Evolutionary conservation across 1,140 invertebrate species (phyloP).

Genomic region (Drosophila nasuta): DNA sequence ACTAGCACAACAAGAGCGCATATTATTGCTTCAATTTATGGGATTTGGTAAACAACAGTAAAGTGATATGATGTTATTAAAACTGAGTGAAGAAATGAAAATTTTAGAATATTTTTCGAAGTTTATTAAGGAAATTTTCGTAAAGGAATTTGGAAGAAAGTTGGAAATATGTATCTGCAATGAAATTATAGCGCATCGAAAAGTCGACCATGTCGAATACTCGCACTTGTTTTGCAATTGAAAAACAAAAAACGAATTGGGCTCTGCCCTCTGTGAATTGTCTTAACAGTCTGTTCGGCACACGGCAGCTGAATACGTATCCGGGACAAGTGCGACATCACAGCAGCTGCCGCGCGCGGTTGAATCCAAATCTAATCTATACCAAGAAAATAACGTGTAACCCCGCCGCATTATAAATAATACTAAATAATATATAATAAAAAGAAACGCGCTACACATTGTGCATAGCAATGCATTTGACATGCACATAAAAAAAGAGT

Average conservation of each 20-base stretch:
- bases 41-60: background rate
- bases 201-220: background rate
- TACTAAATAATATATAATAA: slow-evolving; percentile 17
- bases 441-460: background rate
- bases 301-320: slow-evolving; percentile 17
- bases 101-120: too few relatives aligned
- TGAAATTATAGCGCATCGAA: background rate
- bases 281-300: slow-evolving; percentile 37
- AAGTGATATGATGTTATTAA: background rate
- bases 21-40: background rate
- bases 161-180: background rate
- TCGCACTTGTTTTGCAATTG: slow-evolving; percentile 10
- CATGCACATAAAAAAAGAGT: slow-evolving; percentile 15
- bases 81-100: background rate
- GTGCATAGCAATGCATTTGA: slow-evolving; percentile 24
- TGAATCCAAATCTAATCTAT: slow-evolving; percentile 32
- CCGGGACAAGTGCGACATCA: slow-evolving; percentile 32
- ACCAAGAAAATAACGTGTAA: slow-evolving; percentile 20
- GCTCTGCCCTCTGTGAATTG: slow-evolving; percentile 35
- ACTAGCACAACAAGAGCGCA: slow-evolving; percentile 1
- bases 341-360: slow-evolving; percentile 49
- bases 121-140: too few relatives aligned
- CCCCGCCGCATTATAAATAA: background rate
- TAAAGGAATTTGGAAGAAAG: too few relatives aligned
- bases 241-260: slow-evolving; percentile 16